Evolutionary conservation across 2,888 invertebrate species (phyloP).

Genomic region (Drosophila villosipedis): DNA sequence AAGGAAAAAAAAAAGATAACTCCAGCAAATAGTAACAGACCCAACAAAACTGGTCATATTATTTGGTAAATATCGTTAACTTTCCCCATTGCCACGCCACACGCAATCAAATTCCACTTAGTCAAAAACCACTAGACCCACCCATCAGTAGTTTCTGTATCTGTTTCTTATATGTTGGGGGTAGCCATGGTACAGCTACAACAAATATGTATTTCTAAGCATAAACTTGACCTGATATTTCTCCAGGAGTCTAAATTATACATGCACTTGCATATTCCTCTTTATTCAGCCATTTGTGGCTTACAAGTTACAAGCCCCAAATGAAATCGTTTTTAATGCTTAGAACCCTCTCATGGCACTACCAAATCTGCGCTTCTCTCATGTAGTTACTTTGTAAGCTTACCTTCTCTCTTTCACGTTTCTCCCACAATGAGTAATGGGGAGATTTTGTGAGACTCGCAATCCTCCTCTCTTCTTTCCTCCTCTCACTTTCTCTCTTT

Average conservation of each 20-base stretch:
- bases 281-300: neutral
- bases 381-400: neutral
- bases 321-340: neutral
- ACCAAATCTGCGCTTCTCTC: too few relatives aligned
- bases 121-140: slow-evolving; percentile 31
- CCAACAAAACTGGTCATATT: slow-evolving; percentile 54
- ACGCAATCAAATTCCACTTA: slow-evolving; percentile 71
- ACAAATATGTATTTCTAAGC: neutral
- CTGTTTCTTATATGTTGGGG: neutral
- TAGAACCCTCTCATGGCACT: neutral
- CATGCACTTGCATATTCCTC: neutral
- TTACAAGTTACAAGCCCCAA: neutral
- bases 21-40: slow-evolving; percentile 1
- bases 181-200: neutral
- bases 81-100: slow-evolving; percentile 67
- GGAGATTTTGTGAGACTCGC: neutral
- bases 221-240: neutral
- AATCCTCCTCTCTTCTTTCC: neutral
- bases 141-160: neutral
- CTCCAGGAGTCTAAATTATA: neutral
- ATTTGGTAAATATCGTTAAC: slow-evolving; percentile 80
- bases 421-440: neutral
- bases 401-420: too few relatives aligned
- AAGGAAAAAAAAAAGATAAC: neutral
- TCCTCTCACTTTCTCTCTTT: neutral